These are phyloP conservation scores for Drosophila nigricruria DNA, from an alignment of 2,888 invertebrate genomes.

Conservation along the genomic window DNA sequence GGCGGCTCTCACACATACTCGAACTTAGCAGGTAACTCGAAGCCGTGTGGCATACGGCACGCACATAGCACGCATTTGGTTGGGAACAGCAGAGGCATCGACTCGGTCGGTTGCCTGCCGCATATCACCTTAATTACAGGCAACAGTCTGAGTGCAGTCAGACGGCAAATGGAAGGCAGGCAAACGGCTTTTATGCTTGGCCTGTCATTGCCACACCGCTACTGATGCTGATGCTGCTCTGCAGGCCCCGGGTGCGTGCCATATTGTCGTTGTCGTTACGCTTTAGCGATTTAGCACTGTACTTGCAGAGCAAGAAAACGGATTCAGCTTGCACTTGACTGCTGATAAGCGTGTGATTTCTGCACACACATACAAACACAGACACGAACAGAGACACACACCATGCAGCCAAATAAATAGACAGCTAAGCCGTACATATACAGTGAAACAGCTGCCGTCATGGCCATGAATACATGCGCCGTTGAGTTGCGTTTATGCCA, in stretches of 20 bases:
- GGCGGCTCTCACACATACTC: conserved; percentile 18
- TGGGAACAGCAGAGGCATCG: conserved; percentile 39
- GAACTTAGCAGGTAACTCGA: conserved; percentile 40
- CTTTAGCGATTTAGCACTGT: conserved; percentile 78
- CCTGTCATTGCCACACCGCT: conserved; percentile 56
- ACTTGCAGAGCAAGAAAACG: conserved; percentile 63
- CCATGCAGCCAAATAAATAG: background rate
- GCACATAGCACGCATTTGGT: conserved; percentile 67
- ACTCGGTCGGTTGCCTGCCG: conserved; percentile 69
- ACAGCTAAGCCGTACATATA: conserved; percentile 20
- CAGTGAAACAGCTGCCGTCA: conserved; percentile 43
- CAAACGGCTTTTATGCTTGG: conserved; percentile 77
- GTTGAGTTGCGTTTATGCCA: conserved; percentile 75
- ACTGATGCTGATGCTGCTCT: conserved; percentile 16
- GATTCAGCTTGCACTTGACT: conserved; percentile 80
- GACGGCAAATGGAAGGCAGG: conserved; percentile 76
- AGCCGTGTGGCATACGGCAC: conserved; percentile 26
- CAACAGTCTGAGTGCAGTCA: conserved; percentile 79
- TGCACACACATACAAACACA: conserved; percentile 33
- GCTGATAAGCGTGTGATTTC: conserved; percentile 80
- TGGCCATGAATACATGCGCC: conserved; percentile 75
- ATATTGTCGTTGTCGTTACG: conserved; percentile 77
- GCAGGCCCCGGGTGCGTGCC: conserved; percentile 37
- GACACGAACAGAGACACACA: conserved; percentile 16
- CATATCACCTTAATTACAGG: conserved; percentile 83